These are phyloP conservation scores for Dioctria linearis DNA, from an alignment of 2,888 invertebrate species.

Conservation along the genomic window DNA sequence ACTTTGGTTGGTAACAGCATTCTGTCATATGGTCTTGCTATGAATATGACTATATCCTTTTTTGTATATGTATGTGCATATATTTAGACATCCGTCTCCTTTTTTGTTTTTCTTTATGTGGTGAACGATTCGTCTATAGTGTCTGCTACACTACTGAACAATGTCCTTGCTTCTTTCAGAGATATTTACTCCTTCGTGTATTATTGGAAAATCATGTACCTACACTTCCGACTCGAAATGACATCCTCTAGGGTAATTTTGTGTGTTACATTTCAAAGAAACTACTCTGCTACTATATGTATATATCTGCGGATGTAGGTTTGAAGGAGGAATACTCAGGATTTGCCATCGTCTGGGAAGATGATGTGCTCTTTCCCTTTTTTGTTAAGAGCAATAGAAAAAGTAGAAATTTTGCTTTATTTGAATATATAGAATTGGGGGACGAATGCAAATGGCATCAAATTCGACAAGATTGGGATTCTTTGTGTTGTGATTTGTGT, in stretches of 20 bases:
- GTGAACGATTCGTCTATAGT: constrained; percentile 11
- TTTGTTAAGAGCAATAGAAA: not conserved
- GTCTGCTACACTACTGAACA: constrained; percentile 6
- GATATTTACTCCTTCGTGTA: constrained; percentile 14
- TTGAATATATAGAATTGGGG: not conserved
- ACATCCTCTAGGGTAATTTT: constrained; percentile 49
- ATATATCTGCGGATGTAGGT: not conserved
- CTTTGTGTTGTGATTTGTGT: constrained; percentile 23
- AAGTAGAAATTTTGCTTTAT: constrained; percentile 4
- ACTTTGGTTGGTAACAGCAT: no score
- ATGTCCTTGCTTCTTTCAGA: constrained; percentile 5
- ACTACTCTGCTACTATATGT: not conserved
- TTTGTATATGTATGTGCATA: constrained; percentile 15
- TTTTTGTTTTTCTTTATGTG: not conserved
- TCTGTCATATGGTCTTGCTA: not conserved
- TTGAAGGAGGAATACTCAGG: not conserved
- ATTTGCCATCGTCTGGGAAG: constrained; percentile 2
- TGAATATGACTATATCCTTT: constrained; percentile 4
- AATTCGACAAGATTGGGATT: not conserved
- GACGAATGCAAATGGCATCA: constrained; percentile 22
- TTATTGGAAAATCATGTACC: constrained; percentile 51
- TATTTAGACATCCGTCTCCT: not conserved
- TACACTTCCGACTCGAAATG: constrained; percentile 42
- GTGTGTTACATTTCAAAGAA: constrained; percentile 29
- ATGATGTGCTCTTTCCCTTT: constrained; percentile 7